phyloP scores from a whole-genome alignment of 1,140 invertebrate genomes.

The Sitophilus oryzae region DNA sequence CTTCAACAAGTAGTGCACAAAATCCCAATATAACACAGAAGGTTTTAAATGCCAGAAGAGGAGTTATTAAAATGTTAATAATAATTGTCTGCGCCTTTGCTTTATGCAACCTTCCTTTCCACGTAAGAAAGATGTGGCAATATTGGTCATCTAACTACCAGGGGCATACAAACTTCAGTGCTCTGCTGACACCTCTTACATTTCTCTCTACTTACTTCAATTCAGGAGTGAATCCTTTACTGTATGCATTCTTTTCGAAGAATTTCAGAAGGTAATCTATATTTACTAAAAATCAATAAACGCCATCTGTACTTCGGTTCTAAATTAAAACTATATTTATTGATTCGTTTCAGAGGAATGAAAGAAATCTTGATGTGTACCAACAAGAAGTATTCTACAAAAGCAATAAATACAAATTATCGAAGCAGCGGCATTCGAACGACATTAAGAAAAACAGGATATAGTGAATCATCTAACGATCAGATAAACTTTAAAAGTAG shows the following conservation, averaged over 20 bases:
- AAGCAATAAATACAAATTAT: not conserved
- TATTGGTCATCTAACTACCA: slow-evolving; percentile 47
- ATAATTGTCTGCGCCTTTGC: slow-evolving; percentile 79
- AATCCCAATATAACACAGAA: slow-evolving; percentile 56
- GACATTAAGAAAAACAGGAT: not conserved
- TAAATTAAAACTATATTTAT: not conserved
- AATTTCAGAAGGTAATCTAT: slow-evolving; percentile 54
- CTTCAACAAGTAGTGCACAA: slow-evolving; percentile 5
- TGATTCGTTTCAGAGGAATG: slow-evolving; percentile 45
- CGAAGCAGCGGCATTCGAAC: not conserved
- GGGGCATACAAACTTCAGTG: slow-evolving; percentile 50
- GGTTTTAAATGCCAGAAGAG: slow-evolving; percentile 59
- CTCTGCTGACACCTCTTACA: slow-evolving; percentile 70
- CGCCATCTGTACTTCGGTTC: not conserved
- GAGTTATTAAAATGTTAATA: slow-evolving; percentile 67
- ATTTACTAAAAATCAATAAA: not conserved
- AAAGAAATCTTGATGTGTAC: slow-evolving; percentile 57
- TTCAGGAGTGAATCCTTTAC: slow-evolving; percentile 74
- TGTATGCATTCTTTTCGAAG: slow-evolving; percentile 77
- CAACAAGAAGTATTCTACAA: slow-evolving; percentile 2
- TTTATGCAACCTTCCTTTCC: slow-evolving; percentile 76
- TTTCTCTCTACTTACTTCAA: slow-evolving; percentile 79
- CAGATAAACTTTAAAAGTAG: too few species aligned
- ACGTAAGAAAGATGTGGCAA: slow-evolving; percentile 75
- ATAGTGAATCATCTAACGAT: not conserved